These are phyloP conservation scores for Furnarius figulus DNA, from an alignment of 2,113 vertebrate genomes.

Conservation along the genomic window DNA sequence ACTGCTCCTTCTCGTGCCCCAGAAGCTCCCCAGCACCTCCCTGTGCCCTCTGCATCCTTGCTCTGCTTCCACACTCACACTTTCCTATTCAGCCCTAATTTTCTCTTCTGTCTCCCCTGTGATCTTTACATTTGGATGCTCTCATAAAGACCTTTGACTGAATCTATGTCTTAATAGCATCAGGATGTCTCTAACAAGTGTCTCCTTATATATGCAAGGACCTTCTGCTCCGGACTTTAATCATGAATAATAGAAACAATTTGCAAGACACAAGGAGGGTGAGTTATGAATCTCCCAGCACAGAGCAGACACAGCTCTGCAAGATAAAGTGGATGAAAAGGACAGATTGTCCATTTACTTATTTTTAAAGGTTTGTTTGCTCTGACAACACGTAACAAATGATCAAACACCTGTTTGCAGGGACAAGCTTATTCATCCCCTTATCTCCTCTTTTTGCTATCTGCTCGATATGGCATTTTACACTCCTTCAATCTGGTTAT, in stretches of 20 bases:
- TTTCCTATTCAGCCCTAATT: not conserved
- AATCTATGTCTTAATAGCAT: not conserved
- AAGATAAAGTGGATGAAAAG: not conserved
- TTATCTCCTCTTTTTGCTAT: not conserved
- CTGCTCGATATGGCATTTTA: not conserved
- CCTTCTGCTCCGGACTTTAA: not conserved
- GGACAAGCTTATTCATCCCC: not conserved
- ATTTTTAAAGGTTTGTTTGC: not conserved
- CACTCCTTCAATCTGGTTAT: not conserved
- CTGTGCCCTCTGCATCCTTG: not conserved
- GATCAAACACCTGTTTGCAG: not conserved
- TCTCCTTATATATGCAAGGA: not conserved
- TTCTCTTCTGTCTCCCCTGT: not conserved
- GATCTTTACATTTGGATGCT: not conserved
- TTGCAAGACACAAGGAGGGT: not conserved
- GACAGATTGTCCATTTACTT: not conserved
- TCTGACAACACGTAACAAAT: not conserved
- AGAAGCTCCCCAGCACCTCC: not conserved
- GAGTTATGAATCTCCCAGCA: not conserved
- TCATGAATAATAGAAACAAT: not conserved
- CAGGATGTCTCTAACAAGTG: not conserved
- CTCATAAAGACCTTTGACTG: not conserved
- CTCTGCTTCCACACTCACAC: not conserved
- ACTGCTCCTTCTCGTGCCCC: too few species aligned
- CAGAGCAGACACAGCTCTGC: not conserved